Base-by-base conservation (phyloP, 2,888 invertebrate genomes). In the Drosophila prostipennis region DNA sequence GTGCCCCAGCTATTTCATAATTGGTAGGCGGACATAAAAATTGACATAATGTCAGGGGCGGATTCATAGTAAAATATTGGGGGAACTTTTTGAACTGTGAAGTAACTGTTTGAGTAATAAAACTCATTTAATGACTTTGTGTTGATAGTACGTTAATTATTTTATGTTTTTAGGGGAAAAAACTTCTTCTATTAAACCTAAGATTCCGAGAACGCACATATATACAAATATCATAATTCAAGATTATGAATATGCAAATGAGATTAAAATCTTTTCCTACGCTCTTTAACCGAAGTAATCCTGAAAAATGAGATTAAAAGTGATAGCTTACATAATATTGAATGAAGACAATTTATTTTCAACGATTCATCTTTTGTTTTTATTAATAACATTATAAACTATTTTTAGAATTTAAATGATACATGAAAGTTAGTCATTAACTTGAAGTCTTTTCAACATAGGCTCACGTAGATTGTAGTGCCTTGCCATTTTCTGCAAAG, bases 391-490 rank as follows among this genome's bases (percentile, higher is more conserved):
- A 45, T 6, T 32, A 6, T 6, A 16, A 16, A 46, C 16, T 46
- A 11, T 16, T 29, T 14, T 11, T 6, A 29, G 2, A 10, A 14
- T 6, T 13, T 10, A 46, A n/a, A 0, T 45, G 1, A 14, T 46
- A 14, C 0, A 46, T 46, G 6, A 32, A 46, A 11, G 14, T 32
- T 11, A 29, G 6, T 46, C 46, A 37, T 63, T 45, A 2, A 36
- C 10, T 43, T 67, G 60, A 16, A 67, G 8, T 43, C 63, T 76
- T 32, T 77, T 75, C 6, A 91, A 61, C 80, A 90, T 77, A 0
- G 91, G 76, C 34, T 86, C 71, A 23, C 48, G 49, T 13, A 91
- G 87, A 4, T 89, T 60, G 54, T 91, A 91, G 26, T 83, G 74
- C 2, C 67, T 49, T 5, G 75, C 75, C 83, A 90, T 90, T 76